Conservation (phyloP, 2,888 invertebrate genomes). For the Marasmarcha lunaedactyla region DNA sequence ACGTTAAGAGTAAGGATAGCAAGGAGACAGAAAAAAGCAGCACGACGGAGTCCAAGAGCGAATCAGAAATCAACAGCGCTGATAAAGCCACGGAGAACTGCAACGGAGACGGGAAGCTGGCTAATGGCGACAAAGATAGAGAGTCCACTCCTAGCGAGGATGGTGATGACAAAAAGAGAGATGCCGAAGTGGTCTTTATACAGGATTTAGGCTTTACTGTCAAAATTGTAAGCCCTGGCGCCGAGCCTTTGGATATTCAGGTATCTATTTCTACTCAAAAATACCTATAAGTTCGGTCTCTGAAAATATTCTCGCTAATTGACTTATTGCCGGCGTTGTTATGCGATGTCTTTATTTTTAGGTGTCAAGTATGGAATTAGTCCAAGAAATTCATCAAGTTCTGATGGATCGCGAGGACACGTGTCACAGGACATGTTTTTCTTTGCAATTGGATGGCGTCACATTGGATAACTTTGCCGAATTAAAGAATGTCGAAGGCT, state of each 20-base stretch:
- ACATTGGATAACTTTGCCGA: constrained; percentile 98
- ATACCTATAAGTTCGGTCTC: not conserved
- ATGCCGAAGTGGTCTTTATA: constrained; percentile 87
- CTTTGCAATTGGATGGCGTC: constrained; percentile 92
- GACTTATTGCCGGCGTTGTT: not conserved
- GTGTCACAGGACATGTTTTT: constrained; percentile 98
- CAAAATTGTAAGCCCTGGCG: constrained; percentile 92
- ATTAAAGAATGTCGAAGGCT: constrained; percentile 93
- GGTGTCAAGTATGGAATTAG: constrained; percentile 97
- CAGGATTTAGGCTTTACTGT: constrained; percentile 94
- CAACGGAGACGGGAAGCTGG: constrained; percentile 37
- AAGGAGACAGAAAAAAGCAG: constrained; percentile 30
- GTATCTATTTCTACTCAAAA: constrained; percentile 42
- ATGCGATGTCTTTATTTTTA: constrained; percentile 25
- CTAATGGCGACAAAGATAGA: constrained; percentile 54
- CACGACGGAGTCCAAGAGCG: constrained; percentile 29
- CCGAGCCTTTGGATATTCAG: constrained; percentile 94
- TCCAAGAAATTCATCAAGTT: constrained; percentile 97
- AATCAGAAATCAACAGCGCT: constrained; percentile 25
- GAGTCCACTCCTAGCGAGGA: constrained; percentile 61
- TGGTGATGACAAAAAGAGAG: constrained; percentile 71
- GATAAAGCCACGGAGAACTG: constrained; percentile 31
- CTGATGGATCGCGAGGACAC: constrained; percentile 99
- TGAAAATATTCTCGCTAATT: not conserved
- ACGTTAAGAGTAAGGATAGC: constrained; percentile 38